phyloP scores from a whole-genome alignment of 2,888 invertebrate species.

The Zygogramma bicolorata region DNA sequence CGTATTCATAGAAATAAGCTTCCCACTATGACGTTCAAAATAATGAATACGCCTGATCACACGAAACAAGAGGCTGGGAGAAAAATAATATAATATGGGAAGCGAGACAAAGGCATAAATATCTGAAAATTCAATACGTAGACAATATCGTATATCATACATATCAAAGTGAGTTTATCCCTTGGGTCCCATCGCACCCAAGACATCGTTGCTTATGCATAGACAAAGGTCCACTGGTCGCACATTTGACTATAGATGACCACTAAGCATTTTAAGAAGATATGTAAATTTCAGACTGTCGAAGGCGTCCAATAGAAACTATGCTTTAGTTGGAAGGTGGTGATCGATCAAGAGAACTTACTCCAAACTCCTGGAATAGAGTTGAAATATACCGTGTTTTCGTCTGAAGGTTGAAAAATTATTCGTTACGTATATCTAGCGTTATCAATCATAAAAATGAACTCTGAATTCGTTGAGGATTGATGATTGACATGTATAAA shows the following conservation, averaged over 20 bases:
- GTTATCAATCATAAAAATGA: too few relatives aligned
- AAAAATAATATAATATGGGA: slow-evolving; percentile 16
- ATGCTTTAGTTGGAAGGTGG: background rate
- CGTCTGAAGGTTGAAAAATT: too few relatives aligned
- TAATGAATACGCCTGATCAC: slow-evolving; percentile 2
- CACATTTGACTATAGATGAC: slow-evolving; percentile 68
- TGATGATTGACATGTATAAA: too few relatives aligned
- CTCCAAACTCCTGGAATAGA: too few relatives aligned
- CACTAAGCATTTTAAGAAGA: slow-evolving; percentile 61
- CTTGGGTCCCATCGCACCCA: slow-evolving; percentile 61
- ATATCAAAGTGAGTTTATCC: slow-evolving; percentile 65
- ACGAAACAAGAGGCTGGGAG: background rate
- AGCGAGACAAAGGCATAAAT: slow-evolving; percentile 57
- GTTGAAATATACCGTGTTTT: too few relatives aligned
- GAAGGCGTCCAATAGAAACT: background rate
- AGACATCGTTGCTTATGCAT: slow-evolving; percentile 64
- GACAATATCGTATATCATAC: slow-evolving; percentile 65
- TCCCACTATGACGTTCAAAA: background rate
- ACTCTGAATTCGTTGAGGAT: too few relatives aligned
- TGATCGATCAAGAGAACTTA: background rate
- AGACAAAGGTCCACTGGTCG: slow-evolving; percentile 64
- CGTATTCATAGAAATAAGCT: background rate
- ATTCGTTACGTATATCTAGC: too few relatives aligned
- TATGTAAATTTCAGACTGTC: slow-evolving; percentile 14
- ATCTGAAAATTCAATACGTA: slow-evolving; percentile 63